Evolutionary conservation across 2,888 invertebrate genomes (phyloP).

Genomic region (Netelia virgata): DNA sequence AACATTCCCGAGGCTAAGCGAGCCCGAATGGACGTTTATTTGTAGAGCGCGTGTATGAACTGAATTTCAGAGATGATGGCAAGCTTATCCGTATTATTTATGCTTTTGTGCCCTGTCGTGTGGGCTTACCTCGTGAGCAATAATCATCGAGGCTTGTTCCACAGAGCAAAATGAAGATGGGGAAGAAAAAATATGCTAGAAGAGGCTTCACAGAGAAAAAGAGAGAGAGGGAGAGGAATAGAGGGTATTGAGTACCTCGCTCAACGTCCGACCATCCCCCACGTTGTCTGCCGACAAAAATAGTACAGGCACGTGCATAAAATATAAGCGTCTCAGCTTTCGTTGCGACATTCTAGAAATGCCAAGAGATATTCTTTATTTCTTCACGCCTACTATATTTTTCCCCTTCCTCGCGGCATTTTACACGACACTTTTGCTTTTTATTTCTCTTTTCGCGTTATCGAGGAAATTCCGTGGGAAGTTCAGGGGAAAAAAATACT

Average conservation of each 20-base stretch:
- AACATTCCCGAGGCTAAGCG: not conserved
- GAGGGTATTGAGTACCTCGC: slow-evolving; percentile 28
- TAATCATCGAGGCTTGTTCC: slow-evolving; percentile 2
- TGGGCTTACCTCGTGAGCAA: slow-evolving; percentile 26
- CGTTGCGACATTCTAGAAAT: slow-evolving; percentile 39
- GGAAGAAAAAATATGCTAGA: not conserved
- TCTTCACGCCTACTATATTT: not conserved
- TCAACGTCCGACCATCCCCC: slow-evolving; percentile 46
- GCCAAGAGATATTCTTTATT: slow-evolving; percentile 42
- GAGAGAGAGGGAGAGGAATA: not conserved
- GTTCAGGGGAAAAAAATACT: not conserved
- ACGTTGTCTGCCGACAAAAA: slow-evolving; percentile 43
- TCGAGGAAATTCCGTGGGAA: not conserved
- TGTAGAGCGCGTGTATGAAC: not conserved
- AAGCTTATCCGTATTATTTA: slow-evolving; percentile 44
- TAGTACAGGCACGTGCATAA: slow-evolving; percentile 24
- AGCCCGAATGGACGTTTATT: slow-evolving; percentile 33
- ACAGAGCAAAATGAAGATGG: slow-evolving; percentile 21
- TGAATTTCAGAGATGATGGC: slow-evolving; percentile 10
- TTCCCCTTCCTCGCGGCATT: slow-evolving; percentile 1
- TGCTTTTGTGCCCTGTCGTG: slow-evolving; percentile 46
- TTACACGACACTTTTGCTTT: not conserved
- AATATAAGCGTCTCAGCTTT: slow-evolving; percentile 8
- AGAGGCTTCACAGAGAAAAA: not conserved
- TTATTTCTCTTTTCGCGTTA: not conserved